These are phyloP conservation scores for Bubo bubo DNA, from an alignment of 2,113 vertebrate genomes.

Conservation along the genomic window DNA sequence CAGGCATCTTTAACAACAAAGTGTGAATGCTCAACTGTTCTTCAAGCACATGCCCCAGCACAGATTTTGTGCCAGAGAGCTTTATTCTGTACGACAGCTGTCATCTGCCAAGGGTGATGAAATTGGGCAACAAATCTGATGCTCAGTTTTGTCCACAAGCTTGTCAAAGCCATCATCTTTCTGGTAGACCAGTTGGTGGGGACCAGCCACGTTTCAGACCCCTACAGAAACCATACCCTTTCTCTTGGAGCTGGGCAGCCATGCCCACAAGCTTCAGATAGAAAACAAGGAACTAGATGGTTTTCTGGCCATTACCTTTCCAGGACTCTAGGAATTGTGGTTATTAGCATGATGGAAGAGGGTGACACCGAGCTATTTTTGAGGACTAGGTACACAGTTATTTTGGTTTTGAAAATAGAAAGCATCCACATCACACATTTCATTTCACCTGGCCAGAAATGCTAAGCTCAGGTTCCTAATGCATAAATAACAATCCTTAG, in stretches of 20 bases:
- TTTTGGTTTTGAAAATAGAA: constrained; percentile 14
- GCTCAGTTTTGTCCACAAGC: not conserved
- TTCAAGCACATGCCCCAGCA: not conserved
- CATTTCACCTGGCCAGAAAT: constrained; percentile 50
- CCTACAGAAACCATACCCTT: not conserved
- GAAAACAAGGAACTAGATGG: not conserved
- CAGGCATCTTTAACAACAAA: not conserved
- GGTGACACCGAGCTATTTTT: not conserved
- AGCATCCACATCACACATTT: constrained; percentile 19
- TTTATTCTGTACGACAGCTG: not conserved
- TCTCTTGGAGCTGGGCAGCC: not conserved
- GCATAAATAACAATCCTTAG: constrained; percentile 50
- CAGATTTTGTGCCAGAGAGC: not conserved
- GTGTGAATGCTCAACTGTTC: not conserved
- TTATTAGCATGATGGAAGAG: not conserved
- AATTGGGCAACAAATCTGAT: not conserved
- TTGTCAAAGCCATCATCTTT: not conserved
- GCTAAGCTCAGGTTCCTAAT: constrained; percentile 44
- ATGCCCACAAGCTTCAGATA: not conserved
- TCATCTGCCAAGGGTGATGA: not conserved
- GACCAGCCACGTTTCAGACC: not conserved
- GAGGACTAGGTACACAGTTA: constrained; percentile 20
- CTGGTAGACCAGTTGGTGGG: not conserved
- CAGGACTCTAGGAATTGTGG: constrained; percentile 5
- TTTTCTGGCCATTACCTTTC: not conserved